Percentiles rank a stretch among this genome's conserved stretches.
These are phyloP conservation scores for Chiloscyllium punctatum DNA, from an alignment of 2,797 vertebrate genomes.

Conservation along the genomic window DNA sequence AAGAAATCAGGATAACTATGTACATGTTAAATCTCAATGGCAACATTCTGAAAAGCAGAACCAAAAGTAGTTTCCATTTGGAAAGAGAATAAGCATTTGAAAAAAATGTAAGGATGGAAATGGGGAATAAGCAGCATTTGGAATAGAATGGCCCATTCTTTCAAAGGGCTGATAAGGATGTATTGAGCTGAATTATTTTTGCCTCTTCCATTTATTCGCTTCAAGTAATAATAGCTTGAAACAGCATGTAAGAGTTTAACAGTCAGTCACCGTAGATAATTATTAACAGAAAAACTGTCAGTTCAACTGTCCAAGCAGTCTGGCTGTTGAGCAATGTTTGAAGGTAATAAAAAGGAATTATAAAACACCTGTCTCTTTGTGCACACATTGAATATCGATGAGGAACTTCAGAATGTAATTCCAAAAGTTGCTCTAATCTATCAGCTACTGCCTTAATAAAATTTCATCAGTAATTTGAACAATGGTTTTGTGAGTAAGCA, in stretches of 20 bases:
- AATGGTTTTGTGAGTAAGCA: background rate
- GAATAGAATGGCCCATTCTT: background rate
- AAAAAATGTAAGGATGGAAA: background rate
- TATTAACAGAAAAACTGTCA: background rate
- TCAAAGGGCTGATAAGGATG: background rate
- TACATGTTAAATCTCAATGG: background rate
- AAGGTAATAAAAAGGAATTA: background rate
- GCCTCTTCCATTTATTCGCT: background rate
- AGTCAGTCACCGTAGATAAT: background rate
- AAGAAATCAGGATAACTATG: background rate
- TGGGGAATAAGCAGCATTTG: no score
- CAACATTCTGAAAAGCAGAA: background rate
- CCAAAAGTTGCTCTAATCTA: background rate
- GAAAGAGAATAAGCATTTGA: background rate
- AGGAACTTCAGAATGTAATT: background rate
- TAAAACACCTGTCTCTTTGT: background rate
- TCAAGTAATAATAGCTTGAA: background rate
- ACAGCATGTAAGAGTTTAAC: background rate
- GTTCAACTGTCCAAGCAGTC: background rate
- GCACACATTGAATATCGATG: background rate
- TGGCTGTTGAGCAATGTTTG: background rate
- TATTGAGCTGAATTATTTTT: background rate
- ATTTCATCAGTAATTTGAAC: background rate
- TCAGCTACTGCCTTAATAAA: background rate
- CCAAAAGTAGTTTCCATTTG: background rate